phyloP scores from a whole-genome alignment of 2,888 invertebrate species.

The Meteorus colon region DNA sequence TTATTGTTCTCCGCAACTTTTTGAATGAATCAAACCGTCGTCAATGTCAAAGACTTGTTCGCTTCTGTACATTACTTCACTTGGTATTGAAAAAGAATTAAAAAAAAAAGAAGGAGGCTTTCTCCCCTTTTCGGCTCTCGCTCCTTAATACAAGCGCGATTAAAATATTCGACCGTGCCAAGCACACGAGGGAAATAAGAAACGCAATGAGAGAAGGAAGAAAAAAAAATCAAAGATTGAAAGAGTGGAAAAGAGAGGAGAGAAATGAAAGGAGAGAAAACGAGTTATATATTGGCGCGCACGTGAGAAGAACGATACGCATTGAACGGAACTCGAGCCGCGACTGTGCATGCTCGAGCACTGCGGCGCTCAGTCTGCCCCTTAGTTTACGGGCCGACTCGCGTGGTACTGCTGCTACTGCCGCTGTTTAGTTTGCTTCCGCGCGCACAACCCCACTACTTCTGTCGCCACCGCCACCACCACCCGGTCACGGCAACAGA shows the following conservation, averaged over 20 bases:
- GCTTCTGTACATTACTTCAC: conserved; percentile 17
- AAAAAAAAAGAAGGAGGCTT: background rate
- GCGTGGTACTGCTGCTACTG: conserved; percentile 44
- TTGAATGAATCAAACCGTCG: conserved; percentile 44
- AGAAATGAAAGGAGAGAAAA: background rate
- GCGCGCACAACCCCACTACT: conserved; percentile 49
- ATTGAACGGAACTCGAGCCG: conserved; percentile 70
- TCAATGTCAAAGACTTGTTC: conserved; percentile 14
- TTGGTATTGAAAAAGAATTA: conserved; percentile 10
- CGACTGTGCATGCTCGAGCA: conserved; percentile 70
- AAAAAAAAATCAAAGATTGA: background rate
- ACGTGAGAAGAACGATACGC: conserved; percentile 55
- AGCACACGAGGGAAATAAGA: background rate
- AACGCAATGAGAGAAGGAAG: background rate
- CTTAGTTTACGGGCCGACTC: conserved; percentile 60
- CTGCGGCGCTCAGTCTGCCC: conserved; percentile 71
- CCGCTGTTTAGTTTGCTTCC: conserved; percentile 30
- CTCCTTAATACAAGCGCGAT: conserved; percentile 11
- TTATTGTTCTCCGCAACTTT: conserved; percentile 39
- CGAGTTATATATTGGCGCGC: conserved; percentile 28
- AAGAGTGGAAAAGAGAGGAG: background rate
- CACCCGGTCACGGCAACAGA: conserved; percentile 32
- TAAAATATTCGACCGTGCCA: conserved; percentile 31
- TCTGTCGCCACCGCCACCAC: conserved; percentile 45
- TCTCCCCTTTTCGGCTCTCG: background rate